Conservation (phyloP, 2,888 invertebrate genomes). For the Chouioia cunea region DNA sequence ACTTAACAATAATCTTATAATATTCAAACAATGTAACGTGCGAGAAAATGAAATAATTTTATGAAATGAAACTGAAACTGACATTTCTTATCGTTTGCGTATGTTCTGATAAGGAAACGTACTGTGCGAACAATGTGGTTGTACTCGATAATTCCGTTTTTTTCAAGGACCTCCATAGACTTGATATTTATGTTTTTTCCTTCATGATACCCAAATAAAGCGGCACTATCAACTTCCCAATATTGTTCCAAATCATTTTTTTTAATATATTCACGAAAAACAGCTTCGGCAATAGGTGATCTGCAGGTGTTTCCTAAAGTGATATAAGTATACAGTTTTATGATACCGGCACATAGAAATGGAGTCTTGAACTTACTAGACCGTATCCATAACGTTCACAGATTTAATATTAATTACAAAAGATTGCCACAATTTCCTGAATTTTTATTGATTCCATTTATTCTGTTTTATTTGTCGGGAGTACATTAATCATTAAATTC, state of each 20-base stretch:
- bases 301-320: slow-evolving; percentile 71
- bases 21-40: background rate
- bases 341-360: background rate
- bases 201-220: slow-evolving; percentile 86
- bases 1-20: background rate
- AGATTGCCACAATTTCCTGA: too few relatives aligned
- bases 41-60: too few relatives aligned
- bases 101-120: slow-evolving; percentile 34
- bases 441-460: too few relatives aligned
- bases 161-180: slow-evolving; percentile 78
- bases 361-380: too few relatives aligned
- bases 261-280: slow-evolving; percentile 82
- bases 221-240: slow-evolving; percentile 92
- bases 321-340: background rate
- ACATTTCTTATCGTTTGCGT: slow-evolving; percentile 9
- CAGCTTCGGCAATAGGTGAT: slow-evolving; percentile 93
- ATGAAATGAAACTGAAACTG: background rate
- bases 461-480: too few relatives aligned
- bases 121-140: slow-evolving; percentile 83
- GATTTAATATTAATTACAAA: too few relatives aligned
- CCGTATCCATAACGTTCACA: too few relatives aligned
- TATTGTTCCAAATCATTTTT: slow-evolving; percentile 73
- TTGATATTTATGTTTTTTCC: slow-evolving; percentile 85
- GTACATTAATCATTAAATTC: too few relatives aligned
- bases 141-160: slow-evolving; percentile 77